Conservation (phyloP, 2,113 vertebrate species). For the Mixornis gularis region DNA sequence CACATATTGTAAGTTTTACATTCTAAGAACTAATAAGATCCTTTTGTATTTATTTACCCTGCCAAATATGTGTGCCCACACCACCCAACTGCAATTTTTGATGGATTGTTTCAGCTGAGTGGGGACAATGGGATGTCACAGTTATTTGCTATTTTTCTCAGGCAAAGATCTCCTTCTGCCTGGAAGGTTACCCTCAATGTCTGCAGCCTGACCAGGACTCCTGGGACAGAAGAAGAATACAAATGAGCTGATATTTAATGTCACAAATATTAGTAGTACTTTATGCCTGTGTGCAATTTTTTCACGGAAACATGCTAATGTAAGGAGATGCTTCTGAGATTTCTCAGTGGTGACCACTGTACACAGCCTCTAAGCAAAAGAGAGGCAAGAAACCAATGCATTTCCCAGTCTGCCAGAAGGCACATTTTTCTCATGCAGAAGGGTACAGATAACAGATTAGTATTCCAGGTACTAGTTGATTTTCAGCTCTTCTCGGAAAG, state of each 20-base stretch:
- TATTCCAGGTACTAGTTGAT: conserved; percentile 42
- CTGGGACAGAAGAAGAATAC: background rate
- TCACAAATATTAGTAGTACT: background rate
- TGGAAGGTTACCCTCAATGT: background rate
- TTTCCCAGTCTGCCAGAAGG: background rate
- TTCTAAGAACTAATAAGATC: conserved; percentile 57
- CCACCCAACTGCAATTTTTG: background rate
- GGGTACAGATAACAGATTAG: conserved; percentile 16
- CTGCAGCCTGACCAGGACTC: background rate
- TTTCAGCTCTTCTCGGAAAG: conserved; percentile 55
- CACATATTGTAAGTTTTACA: conserved; percentile 42
- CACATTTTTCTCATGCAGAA: conserved; percentile 21
- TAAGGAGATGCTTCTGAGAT: background rate
- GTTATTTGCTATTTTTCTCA: background rate
- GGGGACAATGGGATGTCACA: background rate
- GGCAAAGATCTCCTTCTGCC: background rate
- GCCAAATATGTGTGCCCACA: background rate
- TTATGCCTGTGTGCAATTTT: background rate
- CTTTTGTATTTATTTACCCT: conserved; percentile 28
- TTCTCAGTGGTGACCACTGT: background rate
- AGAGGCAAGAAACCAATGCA: background rate
- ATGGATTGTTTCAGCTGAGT: background rate
- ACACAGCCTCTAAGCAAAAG: background rate
- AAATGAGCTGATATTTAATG: conserved; percentile 4
- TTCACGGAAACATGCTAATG: background rate